phyloP scores from a whole-genome alignment of 2,888 invertebrate species.

The Rhyacophila evoluta region DNA sequence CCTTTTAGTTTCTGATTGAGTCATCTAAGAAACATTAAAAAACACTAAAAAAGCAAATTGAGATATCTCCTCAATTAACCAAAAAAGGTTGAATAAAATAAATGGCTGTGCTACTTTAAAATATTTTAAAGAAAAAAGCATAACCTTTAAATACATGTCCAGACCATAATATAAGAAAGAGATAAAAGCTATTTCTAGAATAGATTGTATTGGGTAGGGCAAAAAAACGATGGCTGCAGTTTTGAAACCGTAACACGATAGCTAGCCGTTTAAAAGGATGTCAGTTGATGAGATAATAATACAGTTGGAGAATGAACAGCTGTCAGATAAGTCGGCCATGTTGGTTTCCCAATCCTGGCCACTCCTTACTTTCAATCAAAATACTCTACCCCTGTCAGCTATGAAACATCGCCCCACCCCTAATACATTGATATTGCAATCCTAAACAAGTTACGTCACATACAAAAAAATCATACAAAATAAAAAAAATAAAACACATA shows the following conservation, averaged over 20 bases:
- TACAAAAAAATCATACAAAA: background rate
- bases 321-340: constrained; percentile 44
- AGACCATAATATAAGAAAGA: background rate
- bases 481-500: background rate
- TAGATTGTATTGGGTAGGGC: constrained; percentile 12
- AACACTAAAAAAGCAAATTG: background rate
- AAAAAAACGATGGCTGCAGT: constrained; percentile 27
- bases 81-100: background rate
- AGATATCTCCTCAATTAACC: background rate
- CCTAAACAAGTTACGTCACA: constrained; percentile 24
- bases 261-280: constrained; percentile 38
- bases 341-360: constrained; percentile 41
- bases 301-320: constrained; percentile 42
- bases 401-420: constrained; percentile 45
- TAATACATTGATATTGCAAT: constrained; percentile 3
- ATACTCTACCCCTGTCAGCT: constrained; percentile 45
- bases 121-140: background rate
- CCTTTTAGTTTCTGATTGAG: background rate
- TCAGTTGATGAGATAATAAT: constrained; percentile 48
- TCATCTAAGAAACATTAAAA: background rate
- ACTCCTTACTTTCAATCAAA: constrained; percentile 52
- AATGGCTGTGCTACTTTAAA: background rate
- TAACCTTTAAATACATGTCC: background rate
- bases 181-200: background rate
- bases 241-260: constrained; percentile 16